A percentile compares a stretch with the other conserved stretches of the same genome.
phyloP scores from a whole-genome alignment of 2,797 vertebrate species.

The Antrozous pallidus region DNA sequence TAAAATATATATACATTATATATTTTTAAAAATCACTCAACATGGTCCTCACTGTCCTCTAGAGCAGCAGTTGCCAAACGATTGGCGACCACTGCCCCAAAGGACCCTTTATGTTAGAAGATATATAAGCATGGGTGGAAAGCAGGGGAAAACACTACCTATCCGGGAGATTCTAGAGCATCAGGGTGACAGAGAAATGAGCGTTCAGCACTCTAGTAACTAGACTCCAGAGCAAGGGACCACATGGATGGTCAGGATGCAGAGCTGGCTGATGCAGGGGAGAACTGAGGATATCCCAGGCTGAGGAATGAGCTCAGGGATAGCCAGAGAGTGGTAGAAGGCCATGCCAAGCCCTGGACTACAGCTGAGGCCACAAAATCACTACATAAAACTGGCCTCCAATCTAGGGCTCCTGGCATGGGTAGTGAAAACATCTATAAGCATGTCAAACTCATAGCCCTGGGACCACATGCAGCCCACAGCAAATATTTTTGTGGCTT shows the following conservation, averaged over 20 bases:
- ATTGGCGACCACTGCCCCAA: background rate
- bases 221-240: background rate
- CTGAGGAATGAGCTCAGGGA: background rate
- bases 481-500: too few relatives aligned
- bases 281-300: background rate
- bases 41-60: background rate
- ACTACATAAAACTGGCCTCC: background rate
- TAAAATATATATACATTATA: too few relatives aligned
- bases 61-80: too few relatives aligned
- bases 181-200: background rate
- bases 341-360: rapidly evolving
- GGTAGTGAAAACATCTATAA: too few relatives aligned
- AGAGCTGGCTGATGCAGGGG: rapidly evolving
- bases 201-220: background rate
- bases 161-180: background rate
- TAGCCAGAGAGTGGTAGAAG: rapidly evolving
- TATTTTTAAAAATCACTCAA: background rate
- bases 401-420: too few relatives aligned
- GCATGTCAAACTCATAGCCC: too few relatives aligned
- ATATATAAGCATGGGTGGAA: background rate
- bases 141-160: rapidly evolving
- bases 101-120: background rate
- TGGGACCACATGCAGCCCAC: too few relatives aligned
- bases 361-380: background rate
- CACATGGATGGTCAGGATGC: background rate